Conservation (phyloP, 2,888 invertebrate genomes). For the Ditula angustiorana region DNA sequence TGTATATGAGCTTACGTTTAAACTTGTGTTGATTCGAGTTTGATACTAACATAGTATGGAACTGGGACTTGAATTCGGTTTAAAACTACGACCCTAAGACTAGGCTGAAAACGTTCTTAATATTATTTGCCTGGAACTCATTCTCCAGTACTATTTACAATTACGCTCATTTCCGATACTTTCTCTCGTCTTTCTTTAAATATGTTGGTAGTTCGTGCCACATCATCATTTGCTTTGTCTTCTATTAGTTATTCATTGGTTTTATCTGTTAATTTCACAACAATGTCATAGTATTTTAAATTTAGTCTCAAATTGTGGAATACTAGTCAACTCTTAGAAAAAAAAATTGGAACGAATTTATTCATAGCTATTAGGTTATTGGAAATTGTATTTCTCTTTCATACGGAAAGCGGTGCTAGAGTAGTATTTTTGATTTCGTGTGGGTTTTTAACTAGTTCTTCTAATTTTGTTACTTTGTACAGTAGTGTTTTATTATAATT, state of each 20-base stretch:
- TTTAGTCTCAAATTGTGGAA: constrained; percentile 47
- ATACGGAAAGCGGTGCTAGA: constrained; percentile 51
- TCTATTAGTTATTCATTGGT: constrained; percentile 40
- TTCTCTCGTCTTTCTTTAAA: no score
- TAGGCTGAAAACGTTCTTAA: no score
- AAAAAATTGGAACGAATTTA: constrained; percentile 45
- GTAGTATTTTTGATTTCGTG: constrained; percentile 40
- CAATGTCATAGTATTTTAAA: constrained; percentile 4
- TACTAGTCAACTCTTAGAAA: constrained; percentile 61
- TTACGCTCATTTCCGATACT: no score
- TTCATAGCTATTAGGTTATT: constrained; percentile 43
- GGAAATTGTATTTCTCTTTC: constrained; percentile 37
- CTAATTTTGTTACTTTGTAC: constrained; percentile 44
- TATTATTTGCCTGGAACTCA: no score
- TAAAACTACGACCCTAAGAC: no score
- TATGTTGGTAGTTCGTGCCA: no score
- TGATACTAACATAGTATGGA: no score
- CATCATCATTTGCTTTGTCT: neutral
- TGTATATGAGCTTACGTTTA: no score
- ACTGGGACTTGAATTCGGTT: no score
- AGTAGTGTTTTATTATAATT: constrained; percentile 54
- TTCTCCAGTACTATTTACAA: no score
- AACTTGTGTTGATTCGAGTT: no score
- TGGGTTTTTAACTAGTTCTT: constrained; percentile 30
- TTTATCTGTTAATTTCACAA: neutral